Evolutionary conservation across 1,140 invertebrate species (phyloP).

Genomic region (Panagrolaimus sp.): DNA sequence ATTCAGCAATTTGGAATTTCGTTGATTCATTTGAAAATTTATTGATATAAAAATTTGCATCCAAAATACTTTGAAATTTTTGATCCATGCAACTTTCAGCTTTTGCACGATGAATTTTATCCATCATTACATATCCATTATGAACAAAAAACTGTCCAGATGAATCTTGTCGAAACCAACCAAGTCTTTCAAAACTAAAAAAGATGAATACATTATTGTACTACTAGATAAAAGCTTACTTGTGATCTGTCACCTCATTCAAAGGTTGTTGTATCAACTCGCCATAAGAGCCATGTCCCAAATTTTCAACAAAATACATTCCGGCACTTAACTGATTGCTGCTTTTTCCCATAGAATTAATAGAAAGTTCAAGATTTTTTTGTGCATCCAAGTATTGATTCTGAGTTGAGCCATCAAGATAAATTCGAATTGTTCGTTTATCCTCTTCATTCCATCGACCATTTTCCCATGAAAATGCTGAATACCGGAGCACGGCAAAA

Average conservation of each 20-base stretch:
- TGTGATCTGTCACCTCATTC: slow-evolving; percentile 43
- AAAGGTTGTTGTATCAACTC: slow-evolving; percentile 30
- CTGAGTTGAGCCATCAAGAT: slow-evolving; percentile 11
- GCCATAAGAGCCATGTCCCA: slow-evolving; percentile 21
- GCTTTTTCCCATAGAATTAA: slow-evolving; percentile 14
- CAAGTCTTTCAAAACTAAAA: slow-evolving; percentile 43
- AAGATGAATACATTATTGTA: no score
- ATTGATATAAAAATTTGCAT: slow-evolving; percentile 43
- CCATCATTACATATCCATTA: slow-evolving; percentile 36
- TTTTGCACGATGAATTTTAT: slow-evolving; percentile 40
- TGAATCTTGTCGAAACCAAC: slow-evolving; percentile 39
- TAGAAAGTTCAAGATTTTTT: slow-evolving; percentile 15
- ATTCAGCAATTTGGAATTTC: slow-evolving; percentile 30
- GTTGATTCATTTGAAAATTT: slow-evolving; percentile 28
- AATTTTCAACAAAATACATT: slow-evolving; percentile 42
- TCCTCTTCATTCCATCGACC: slow-evolving; percentile 23
- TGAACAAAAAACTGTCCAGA: slow-evolving; percentile 28
- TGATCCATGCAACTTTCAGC: slow-evolving; percentile 41
- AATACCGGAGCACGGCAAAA: slow-evolving; percentile 24
- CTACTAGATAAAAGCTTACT: slow-evolving; percentile 24
- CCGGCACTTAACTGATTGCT: slow-evolving; percentile 30
- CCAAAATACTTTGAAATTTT: slow-evolving; percentile 29
- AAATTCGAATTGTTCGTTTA: slow-evolving; percentile 11
- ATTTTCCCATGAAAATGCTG: slow-evolving; percentile 22
- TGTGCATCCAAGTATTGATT: slow-evolving; percentile 22